Percentiles rank a stretch among this genome's conserved stretches.
Evolutionary conservation across 2,888 invertebrate genomes (phyloP).

Genomic region (Dasypogon diadema): DNA sequence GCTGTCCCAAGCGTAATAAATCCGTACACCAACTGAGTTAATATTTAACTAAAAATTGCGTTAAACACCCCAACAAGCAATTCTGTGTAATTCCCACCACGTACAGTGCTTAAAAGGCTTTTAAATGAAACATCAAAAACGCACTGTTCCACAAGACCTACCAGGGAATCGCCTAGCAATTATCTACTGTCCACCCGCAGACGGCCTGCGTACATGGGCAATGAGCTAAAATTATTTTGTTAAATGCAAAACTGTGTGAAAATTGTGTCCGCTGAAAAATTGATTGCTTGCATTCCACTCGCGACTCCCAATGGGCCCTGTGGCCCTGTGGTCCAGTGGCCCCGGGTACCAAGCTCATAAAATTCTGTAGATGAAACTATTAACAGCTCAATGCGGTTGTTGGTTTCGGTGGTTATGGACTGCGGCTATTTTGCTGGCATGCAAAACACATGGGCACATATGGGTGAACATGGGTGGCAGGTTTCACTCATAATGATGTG

Average conservation of each 20-base stretch:
- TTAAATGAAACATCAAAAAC: constrained; percentile 6
- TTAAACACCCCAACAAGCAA: not conserved
- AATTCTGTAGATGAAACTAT: constrained; percentile 51
- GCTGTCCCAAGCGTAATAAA: too few relatives aligned
- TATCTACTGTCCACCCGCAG: constrained; percentile 23
- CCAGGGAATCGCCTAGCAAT: not conserved
- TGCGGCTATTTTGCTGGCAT: constrained; percentile 15
- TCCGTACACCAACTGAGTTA: not conserved
- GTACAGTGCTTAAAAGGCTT: constrained; percentile 8
- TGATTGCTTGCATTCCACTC: constrained; percentile 8
- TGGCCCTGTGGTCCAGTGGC: constrained; percentile 17
- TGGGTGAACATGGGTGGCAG: constrained; percentile 32
- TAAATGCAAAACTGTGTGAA: constrained; percentile 44
- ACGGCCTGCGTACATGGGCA: constrained; percentile 5
- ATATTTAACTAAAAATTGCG: not conserved
- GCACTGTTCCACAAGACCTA: too few relatives aligned
- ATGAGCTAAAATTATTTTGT: constrained; percentile 36
- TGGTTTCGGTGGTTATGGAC: constrained; percentile 40
- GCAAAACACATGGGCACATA: constrained; percentile 29
- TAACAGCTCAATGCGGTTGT: constrained; percentile 50
- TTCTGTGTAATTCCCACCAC: not conserved
- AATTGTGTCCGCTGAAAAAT: constrained; percentile 38
- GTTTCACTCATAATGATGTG: constrained; percentile 47
- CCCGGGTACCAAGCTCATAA: too few relatives aligned
- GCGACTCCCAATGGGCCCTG: not conserved